Conservation (phyloP, 2,797 vertebrate species). For the Limosa lapponica region DNA sequence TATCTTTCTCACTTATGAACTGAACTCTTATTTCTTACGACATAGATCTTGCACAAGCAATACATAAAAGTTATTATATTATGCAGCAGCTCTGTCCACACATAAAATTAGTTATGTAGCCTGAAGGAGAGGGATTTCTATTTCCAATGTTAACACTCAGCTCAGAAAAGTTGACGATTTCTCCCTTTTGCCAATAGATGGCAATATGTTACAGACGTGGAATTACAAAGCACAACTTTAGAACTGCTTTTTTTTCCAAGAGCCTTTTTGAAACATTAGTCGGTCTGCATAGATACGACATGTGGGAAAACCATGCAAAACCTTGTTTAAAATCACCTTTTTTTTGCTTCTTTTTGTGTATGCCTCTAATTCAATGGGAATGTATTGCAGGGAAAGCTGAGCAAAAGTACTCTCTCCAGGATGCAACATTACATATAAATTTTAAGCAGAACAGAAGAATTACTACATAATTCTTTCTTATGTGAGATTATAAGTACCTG, state of each 20-base stretch:
- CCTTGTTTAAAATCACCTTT: slow-evolving; percentile 49
- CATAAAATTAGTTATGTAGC: neutral
- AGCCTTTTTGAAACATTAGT: slow-evolving; percentile 54
- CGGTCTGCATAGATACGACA: slow-evolving; percentile 45
- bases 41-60: neutral
- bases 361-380: neutral
- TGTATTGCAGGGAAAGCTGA: neutral
- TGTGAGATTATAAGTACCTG: neutral
- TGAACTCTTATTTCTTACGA: neutral
- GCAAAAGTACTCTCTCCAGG: neutral
- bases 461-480: neutral
- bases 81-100: neutral
- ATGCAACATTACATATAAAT: neutral
- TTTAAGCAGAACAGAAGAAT: neutral
- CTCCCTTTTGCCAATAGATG: slow-evolving; percentile 65
- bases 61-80: neutral
- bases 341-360: neutral
- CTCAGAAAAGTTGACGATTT: neutral
- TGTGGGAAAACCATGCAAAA: slow-evolving; percentile 25
- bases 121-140: neutral
- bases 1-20: neutral
- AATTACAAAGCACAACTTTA: neutral
- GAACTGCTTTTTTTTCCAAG: neutral
- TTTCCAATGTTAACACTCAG: neutral
- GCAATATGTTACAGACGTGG: slow-evolving; percentile 65